These are phyloP conservation scores for Echinops telfairi DNA, from an alignment of 2,113 vertebrate species.

Conservation along the genomic window DNA sequence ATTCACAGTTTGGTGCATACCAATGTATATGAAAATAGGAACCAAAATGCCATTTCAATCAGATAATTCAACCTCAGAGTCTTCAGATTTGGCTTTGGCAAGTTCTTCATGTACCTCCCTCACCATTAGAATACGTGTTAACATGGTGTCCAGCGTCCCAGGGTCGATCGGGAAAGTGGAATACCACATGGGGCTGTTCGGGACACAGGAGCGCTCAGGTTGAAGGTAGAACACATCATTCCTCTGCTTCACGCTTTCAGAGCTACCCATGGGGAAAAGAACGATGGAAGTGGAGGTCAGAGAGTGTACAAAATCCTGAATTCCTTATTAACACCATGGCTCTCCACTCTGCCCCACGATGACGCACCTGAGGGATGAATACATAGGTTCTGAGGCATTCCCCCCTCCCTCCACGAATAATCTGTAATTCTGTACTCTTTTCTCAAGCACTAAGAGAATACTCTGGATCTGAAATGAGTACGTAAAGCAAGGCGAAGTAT, in stretches of 20 bases:
- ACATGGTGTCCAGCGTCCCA: slow-evolving; percentile 95
- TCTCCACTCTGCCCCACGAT: neutral
- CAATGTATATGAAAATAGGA: slow-evolving; percentile 84
- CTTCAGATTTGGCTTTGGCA: slow-evolving; percentile 91
- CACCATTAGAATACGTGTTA: slow-evolving; percentile 95
- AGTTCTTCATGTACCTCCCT: slow-evolving; percentile 94
- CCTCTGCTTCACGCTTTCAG: slow-evolving; percentile 96
- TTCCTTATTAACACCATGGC: slow-evolving; percentile 24
- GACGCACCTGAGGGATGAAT: neutral
- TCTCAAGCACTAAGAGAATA: slow-evolving; percentile 9
- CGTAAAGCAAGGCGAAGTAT: neutral
- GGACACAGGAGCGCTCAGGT: slow-evolving; percentile 96
- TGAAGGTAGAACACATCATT: slow-evolving; percentile 97
- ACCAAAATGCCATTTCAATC: slow-evolving; percentile 86
- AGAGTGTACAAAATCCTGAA: slow-evolving; percentile 48
- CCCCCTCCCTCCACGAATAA: neutral
- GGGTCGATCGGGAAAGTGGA: slow-evolving; percentile 94
- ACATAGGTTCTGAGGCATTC: neutral
- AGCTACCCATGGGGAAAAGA: slow-evolving; percentile 85
- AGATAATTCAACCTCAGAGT: slow-evolving; percentile 91
- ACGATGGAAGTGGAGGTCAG: slow-evolving; percentile 56
- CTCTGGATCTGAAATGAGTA: neutral
- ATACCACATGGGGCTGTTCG: slow-evolving; percentile 98
- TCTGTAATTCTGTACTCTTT: neutral
- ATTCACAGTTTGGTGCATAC: slow-evolving; percentile 91